A percentile compares a stretch with the other conserved stretches of the same genome.
phyloP scores from a whole-genome alignment of 1,140 invertebrate species.

The honey bee (Apis mellifera) region DNA sequence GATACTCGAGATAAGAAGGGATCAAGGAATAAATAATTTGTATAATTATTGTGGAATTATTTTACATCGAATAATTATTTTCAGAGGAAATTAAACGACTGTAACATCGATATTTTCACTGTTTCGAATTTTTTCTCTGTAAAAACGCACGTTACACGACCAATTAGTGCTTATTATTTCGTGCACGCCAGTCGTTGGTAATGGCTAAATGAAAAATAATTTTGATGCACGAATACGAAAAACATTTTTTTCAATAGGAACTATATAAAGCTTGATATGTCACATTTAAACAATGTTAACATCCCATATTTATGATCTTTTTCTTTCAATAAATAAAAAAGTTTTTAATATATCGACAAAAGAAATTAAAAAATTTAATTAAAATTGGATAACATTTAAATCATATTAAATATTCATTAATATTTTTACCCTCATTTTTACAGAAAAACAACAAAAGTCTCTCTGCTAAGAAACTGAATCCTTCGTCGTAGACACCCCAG shows the following conservation, averaged over 20 bases:
- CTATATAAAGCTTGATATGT: not conserved
- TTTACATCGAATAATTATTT: not conserved
- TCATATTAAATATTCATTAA: too few species aligned
- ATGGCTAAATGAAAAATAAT: not conserved
- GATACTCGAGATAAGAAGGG: conserved; percentile 23
- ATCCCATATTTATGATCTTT: too few species aligned
- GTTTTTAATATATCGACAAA: too few species aligned
- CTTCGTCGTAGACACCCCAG: not conserved
- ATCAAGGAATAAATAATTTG: conserved; percentile 1
- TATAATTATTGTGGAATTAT: conserved; percentile 1
- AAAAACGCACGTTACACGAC: not conserved
- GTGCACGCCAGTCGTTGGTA: not conserved
- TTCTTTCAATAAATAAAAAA: too few species aligned
- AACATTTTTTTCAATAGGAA: not conserved
- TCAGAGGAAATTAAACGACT: not conserved
- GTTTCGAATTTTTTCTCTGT: not conserved
- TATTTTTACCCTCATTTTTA: too few species aligned
- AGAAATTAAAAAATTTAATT: too few species aligned
- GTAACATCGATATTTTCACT: not conserved
- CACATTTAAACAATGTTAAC: too few species aligned
- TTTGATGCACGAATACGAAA: not conserved
- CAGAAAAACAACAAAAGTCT: not conserved
- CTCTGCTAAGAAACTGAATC: not conserved
- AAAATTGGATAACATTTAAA: too few species aligned
- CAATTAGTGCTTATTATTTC: not conserved